A percentile compares a stretch with the other conserved stretches of the same genome.
phyloP scores from a whole-genome alignment of 1,140 invertebrate species.

The Apis laboriosa region DNA sequence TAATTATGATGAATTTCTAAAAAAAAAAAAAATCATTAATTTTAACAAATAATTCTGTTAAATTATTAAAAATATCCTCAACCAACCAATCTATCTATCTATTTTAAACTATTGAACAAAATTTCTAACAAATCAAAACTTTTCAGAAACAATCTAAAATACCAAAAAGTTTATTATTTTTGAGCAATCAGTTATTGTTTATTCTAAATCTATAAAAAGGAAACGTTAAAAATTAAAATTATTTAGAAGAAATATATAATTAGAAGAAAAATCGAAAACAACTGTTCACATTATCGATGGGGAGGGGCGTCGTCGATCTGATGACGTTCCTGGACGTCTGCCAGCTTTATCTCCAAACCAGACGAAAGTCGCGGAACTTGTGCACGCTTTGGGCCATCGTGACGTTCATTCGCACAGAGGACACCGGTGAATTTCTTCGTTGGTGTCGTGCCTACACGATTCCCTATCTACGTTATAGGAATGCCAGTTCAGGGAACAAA shows the following conservation, averaged over 20 bases:
- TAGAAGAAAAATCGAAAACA: neutral
- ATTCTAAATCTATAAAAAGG: too few species aligned
- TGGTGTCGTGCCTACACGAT: conserved; percentile 73
- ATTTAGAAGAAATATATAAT: neutral
- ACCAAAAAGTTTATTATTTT: too few species aligned
- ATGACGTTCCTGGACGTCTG: conserved; percentile 76
- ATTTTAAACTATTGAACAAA: too few species aligned
- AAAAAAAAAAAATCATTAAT: neutral
- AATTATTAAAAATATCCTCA: too few species aligned
- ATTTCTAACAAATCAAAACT: too few species aligned
- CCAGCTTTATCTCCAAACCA: conserved; percentile 73
- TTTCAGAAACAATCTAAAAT: too few species aligned
- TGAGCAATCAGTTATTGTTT: too few species aligned
- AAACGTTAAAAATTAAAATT: neutral
- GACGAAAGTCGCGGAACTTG: conserved; percentile 63
- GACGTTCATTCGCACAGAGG: conserved; percentile 75
- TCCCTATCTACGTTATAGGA: conserved; percentile 66
- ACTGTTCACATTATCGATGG: conserved; percentile 29
- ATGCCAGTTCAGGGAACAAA: neutral
- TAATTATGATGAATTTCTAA: too few species aligned
- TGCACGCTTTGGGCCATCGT: conserved; percentile 77
- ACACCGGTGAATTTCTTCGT: conserved; percentile 67
- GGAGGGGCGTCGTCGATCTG: conserved; percentile 72
- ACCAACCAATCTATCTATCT: too few species aligned
- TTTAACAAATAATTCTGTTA: too few species aligned